phyloP scores from a whole-genome alignment of 2,113 vertebrate genomes.

The Syngnathus floridae region DNA sequence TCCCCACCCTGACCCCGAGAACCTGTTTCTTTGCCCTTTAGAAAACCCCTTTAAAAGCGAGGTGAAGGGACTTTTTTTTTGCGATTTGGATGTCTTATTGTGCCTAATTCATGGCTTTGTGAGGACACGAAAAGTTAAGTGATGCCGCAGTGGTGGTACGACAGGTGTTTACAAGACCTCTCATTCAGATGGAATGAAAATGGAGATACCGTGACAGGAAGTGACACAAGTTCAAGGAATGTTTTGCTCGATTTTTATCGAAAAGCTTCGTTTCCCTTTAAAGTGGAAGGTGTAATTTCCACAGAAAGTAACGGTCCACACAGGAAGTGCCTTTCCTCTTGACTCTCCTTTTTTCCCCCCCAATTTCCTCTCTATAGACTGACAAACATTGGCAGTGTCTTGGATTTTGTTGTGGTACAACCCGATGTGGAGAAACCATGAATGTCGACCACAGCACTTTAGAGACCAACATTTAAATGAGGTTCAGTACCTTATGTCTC shows the following conservation, averaged over 20 bases:
- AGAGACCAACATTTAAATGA: slow-evolving; percentile 64
- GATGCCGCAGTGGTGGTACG: not conserved
- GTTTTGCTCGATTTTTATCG: not conserved
- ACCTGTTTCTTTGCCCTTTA: not conserved
- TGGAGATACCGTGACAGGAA: not conserved
- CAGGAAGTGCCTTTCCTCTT: slow-evolving; percentile 98
- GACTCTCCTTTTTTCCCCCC: slow-evolving; percentile 84
- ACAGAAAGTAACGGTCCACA: slow-evolving; percentile 33
- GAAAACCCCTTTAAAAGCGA: not conserved
- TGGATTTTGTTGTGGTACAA: slow-evolving; percentile 54
- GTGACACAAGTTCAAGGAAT: not conserved
- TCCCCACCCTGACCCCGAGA: not conserved
- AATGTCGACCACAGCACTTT: slow-evolving; percentile 70
- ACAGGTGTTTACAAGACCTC: not conserved
- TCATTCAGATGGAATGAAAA: not conserved
- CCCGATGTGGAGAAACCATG: slow-evolving; percentile 42
- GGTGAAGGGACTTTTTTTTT: not conserved
- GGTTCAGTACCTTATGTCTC: not conserved
- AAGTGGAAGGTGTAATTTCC: not conserved
- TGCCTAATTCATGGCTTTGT: not conserved
- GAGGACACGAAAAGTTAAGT: not conserved
- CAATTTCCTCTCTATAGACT: slow-evolving; percentile 47
- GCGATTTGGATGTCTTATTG: not conserved
- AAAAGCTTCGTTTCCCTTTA: not conserved
- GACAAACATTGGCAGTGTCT: slow-evolving; percentile 59